Base-by-base conservation (phyloP, 2,113 vertebrate genomes). In the Sapajus apella region DNA sequence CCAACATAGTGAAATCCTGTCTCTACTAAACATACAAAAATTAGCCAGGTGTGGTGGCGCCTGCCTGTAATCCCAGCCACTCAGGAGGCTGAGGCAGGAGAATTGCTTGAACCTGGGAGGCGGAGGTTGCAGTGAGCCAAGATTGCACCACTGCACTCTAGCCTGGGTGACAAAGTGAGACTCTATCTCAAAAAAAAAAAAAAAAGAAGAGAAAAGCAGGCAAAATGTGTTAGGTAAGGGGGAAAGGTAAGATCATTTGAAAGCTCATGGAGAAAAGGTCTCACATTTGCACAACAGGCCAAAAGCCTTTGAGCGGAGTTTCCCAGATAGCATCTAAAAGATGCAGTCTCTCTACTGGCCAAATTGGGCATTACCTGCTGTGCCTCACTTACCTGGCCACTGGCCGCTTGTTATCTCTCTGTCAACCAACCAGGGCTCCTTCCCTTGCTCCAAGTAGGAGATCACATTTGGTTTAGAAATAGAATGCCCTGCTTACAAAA, bases 401-500 rank as follows among this genome's bases (percentile, higher is more conserved):
- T 94, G 95, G 85, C 70, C 73, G 97, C 91, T 64, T 91, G 88
- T 96, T 79, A 84, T 37, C 68, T 94, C 76, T 96, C 95, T 96
- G 76, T 77, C 87, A 92, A 91, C 72, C 93, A 96, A 79, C 93
- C 97, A 98, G 86, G 97, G 96, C 68, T 96, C 93, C 68, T 97
- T 97, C 68, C 96, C 96, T 89, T 97, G 96, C 81, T 98, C 97
- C 96, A 98, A 96, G 88, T 90, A 94, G 76, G 95, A 97, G 77
- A 97, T 97, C 85, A 97, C 88, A 97, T 91, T 96, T 94, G 97
- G 96, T 94, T 98, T 98, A 85, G 97, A 97, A 95, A 96, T 32
- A 91, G 85, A 95, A 95, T 77, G 58, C 81, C 97, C 97, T 98
- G 96, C 94, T 97, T 83, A 84, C 40, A 95, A 98, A 96, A 96